Evolutionary conservation across 1,140 invertebrate genomes (phyloP).

Genomic region (Hesperophylax magnus): DNA sequence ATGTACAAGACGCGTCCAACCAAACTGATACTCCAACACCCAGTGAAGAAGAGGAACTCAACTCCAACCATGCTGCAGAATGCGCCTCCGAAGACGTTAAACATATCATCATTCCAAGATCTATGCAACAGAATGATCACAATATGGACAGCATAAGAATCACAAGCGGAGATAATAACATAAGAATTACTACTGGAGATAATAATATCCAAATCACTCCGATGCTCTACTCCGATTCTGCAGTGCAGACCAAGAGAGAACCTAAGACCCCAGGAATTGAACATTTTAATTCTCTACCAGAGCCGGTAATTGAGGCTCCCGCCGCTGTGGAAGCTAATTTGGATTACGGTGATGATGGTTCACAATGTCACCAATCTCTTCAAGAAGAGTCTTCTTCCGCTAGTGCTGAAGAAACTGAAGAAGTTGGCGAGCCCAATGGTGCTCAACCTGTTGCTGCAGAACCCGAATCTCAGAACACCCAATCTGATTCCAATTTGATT

Average conservation of each 20-base stretch:
- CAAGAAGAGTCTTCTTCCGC: neutral
- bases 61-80: constrained; percentile 59
- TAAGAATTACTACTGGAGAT: constrained; percentile 6
- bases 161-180: constrained; percentile 17
- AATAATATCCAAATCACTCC: constrained; percentile 20
- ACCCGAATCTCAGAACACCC: neutral
- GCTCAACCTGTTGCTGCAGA: neutral
- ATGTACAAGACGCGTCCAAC: constrained; percentile 84
- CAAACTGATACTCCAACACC: constrained; percentile 80
- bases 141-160: neutral
- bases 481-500: constrained; percentile 1
- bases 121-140: neutral
- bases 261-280: constrained; percentile 3
- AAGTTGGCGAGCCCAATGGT: neutral
- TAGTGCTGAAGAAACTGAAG: neutral
- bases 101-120: constrained; percentile 59
- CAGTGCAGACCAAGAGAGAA: constrained; percentile 33
- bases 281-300: neutral
- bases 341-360: neutral
- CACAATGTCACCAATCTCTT: neutral
- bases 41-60: constrained; percentile 69
- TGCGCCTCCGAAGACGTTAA: constrained; percentile 67
- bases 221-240: constrained; percentile 16
- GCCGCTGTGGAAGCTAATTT: neutral
- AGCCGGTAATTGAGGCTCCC: neutral